A percentile compares a stretch with the other conserved stretches of the same genome.
Conservation (phyloP, 2,888 invertebrate genomes). For the Dromius quadrimaculatus region DNA sequence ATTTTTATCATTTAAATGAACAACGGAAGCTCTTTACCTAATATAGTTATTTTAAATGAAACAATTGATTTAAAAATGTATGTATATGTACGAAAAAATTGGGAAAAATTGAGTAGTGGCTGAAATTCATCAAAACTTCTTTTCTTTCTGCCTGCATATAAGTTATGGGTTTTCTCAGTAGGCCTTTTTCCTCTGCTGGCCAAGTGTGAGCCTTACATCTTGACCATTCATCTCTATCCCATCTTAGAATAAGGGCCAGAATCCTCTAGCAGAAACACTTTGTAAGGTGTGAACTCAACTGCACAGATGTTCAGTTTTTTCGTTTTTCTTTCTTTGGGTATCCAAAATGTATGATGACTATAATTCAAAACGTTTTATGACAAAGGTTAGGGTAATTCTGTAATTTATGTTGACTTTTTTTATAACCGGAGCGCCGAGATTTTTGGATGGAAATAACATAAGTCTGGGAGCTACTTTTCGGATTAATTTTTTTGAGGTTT, state of each 20-base stretch:
- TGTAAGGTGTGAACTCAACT: conserved; percentile 58
- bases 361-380: conserved; percentile 57
- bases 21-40: too few relatives aligned
- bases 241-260: conserved; percentile 50
- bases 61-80: too few relatives aligned
- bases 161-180: conserved; percentile 58
- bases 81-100: neutral
- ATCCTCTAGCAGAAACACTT: conserved; percentile 51
- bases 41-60: too few relatives aligned
- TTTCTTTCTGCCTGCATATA: conserved; percentile 51
- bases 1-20: too few relatives aligned
- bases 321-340: conserved; percentile 43
- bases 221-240: conserved; percentile 46
- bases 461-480: neutral
- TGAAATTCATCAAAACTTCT: conserved; percentile 52
- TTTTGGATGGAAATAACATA: neutral
- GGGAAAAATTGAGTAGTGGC: neutral
- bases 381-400: conserved; percentile 56
- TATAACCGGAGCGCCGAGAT: conserved; percentile 10
- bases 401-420: conserved; percentile 57
- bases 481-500: conserved; percentile 5
- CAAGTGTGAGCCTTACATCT: conserved; percentile 56
- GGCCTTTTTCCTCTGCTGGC: conserved; percentile 56
- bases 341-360: conserved; percentile 44
- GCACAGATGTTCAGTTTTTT: conserved; percentile 56